Percentiles rank a stretch among this genome's conserved stretches.
phyloP scores from a whole-genome alignment of 1,140 invertebrate species.

The Drosophila sp. region DNA sequence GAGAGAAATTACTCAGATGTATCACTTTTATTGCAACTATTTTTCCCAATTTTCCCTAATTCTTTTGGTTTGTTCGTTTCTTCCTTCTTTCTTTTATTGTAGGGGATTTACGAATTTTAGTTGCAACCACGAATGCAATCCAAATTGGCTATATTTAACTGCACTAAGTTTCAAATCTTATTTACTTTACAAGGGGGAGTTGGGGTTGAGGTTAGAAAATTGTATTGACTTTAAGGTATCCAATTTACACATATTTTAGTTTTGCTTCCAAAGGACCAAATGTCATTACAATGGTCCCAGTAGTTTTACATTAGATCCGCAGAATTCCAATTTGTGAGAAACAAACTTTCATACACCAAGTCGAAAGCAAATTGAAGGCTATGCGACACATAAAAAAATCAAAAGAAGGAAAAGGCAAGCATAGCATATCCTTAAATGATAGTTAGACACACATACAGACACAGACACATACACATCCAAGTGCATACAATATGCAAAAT shows the following conservation, averaged over 20 bases:
- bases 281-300: conserved; percentile 48
- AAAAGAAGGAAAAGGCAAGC: not conserved
- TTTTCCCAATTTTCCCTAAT: not conserved
- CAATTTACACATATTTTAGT: conserved; percentile 9
- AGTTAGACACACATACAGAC: not conserved
- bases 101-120: conserved; percentile 8
- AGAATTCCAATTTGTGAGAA: conserved; percentile 44
- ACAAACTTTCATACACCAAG: conserved; percentile 5
- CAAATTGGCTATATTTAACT: conserved; percentile 8
- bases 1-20: conserved; percentile 11
- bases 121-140: not conserved
- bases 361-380: conserved; percentile 15
- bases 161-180: not conserved
- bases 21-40: conserved; percentile 5
- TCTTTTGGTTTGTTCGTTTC: not conserved
- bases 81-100: not conserved
- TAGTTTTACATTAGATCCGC: conserved; percentile 45
- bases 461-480: not conserved
- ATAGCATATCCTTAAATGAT: not conserved
- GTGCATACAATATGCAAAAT: conserved; percentile 33
- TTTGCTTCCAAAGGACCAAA: conserved; percentile 13
- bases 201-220: not conserved
- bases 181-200: not conserved
- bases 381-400: not conserved
- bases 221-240: conserved; percentile 1